Conservation (phyloP, 2,888 invertebrate genomes). For the Parascotia fuliginaria region DNA sequence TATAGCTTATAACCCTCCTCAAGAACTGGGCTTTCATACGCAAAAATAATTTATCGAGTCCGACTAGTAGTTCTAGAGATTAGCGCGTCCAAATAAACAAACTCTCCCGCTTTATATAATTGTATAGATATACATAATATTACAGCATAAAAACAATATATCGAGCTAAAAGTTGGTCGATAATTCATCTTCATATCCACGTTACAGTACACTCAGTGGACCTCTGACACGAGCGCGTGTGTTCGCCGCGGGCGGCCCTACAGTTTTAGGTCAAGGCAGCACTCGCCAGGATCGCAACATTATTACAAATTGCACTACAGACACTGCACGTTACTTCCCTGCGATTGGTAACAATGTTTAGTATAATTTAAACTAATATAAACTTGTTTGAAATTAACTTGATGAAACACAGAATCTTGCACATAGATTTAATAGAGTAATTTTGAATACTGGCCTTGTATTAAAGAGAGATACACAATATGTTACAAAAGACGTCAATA, state of each 20-base stretch:
- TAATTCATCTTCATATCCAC: constrained; percentile 37
- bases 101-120: too few species aligned
- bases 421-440: constrained; percentile 23
- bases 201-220: constrained; percentile 48
- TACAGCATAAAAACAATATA: constrained; percentile 24
- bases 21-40: too few species aligned
- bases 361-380: constrained; percentile 39
- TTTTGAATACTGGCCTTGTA: constrained; percentile 7
- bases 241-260: constrained; percentile 53
- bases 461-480: not conserved
- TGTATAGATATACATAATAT: too few species aligned
- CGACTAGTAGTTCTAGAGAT: too few species aligned
- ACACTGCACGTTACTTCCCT: constrained; percentile 42
- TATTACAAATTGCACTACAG: constrained; percentile 62
- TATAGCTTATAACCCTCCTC: too few species aligned
- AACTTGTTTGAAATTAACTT: constrained; percentile 27
- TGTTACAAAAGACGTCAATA: not conserved
- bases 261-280: constrained; percentile 82
- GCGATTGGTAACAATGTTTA: constrained; percentile 35
- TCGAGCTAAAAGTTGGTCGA: constrained; percentile 24
- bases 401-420: constrained; percentile 33
- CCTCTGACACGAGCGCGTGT: constrained; percentile 63
- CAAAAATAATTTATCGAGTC: too few species aligned
- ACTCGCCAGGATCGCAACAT: constrained; percentile 67
- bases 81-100: too few species aligned